Base-by-base conservation (phyloP, 2,888 invertebrate genomes). In the Ichneumon xanthorius region DNA sequence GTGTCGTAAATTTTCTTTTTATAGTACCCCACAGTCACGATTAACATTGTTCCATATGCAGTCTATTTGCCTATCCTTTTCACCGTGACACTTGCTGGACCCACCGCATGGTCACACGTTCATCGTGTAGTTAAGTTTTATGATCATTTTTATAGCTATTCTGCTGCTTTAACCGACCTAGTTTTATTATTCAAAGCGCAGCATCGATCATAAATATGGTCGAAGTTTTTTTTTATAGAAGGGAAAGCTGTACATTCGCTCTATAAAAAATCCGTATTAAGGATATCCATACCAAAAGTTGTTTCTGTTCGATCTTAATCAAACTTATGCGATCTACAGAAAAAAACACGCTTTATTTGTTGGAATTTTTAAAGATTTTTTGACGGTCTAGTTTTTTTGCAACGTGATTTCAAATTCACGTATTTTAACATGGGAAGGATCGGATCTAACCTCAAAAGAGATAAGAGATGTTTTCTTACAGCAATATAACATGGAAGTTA, bases 1-100 rank as follows among this genome's bases (percentile, higher is more conserved):
- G 58, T 76, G 81, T 63, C 70, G 61, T 81, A 76, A 81, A 75
- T 81, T 48, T 70, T 33, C 22, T 50, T 76, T 76, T 81, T 50
- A 61, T 61, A 55, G 37, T 11, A 45, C 75, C 19, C 40, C n/a
- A 30, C 11, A 68, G 50, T 61, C 61, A 81, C 40, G 61, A 61
- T 63, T 48, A 70, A 75, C 61, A 22, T 75, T 63, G 50, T 61
- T 70, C 19, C 50, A 79, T 37, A 33, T 2, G 26, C 40, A 68
- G 30, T 19, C 45, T 58, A 58, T 78, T 75, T 68, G 68, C 26
- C 61, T 61, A 45, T 72, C 61, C 26, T 11, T 72, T 72, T 77
- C 48, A 48, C 45, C 55, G 45, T 33, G 33, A 67, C 68, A 72
- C 65, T 81, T 26, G 68, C 30, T 22, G 40, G 45, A 33, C 45